Base-by-base conservation (phyloP, 92 coral and sea anemone genomes). In the Porites divaricata region DNA sequence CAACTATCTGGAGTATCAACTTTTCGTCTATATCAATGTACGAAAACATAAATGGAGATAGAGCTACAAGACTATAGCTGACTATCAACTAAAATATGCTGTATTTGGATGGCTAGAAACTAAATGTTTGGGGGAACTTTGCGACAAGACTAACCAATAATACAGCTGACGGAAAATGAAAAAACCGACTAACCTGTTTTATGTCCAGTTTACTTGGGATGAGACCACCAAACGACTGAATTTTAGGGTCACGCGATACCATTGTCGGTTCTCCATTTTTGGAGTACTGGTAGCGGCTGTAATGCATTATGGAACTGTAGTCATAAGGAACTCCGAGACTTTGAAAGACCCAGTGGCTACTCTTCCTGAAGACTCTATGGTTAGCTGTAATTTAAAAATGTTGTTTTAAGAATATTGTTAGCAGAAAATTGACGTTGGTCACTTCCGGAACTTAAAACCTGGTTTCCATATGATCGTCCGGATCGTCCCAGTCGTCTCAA, bases 291-390 rank as follows among this genome's bases (percentile, higher is more conserved):
- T 83, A 83, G 67, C 88, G 78, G 12, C 93, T 89, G 72, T 94
- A 94, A 81, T 94, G 98, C 98, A 94, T 94, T 1, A 94, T 83
- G 24, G 95, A 91, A 23, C 77, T 74, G 78, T 94, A 94, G 81
- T 94, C 98, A 75, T 94, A 94, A 24, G 92, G 95, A 4, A 87
- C 81, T 14, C 94, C 94, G 20, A 89, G 79, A 74, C 93, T 91
- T 84, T 89, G 79, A 54, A 94, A 90, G 63, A 70, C 35, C 71
- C 87, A 82, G 15, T 85, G 77, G 25, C 80, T 86, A 63, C 91
- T 86, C 75, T 89, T 94, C 20, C 74, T 73, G 68, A 94, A 94
- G 15, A 91, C 86, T 19, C 72, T 85, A 63, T 83, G 80, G 45
- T 86, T 48, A 58, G 88, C 95, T 94, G 86, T 61, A 54, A 78